Percentiles rank a stretch among this genome's conserved stretches.
These are phyloP conservation scores for Percopsis transmontana DNA, from an alignment of 2,113 vertebrate species.

Conservation along the genomic window DNA sequence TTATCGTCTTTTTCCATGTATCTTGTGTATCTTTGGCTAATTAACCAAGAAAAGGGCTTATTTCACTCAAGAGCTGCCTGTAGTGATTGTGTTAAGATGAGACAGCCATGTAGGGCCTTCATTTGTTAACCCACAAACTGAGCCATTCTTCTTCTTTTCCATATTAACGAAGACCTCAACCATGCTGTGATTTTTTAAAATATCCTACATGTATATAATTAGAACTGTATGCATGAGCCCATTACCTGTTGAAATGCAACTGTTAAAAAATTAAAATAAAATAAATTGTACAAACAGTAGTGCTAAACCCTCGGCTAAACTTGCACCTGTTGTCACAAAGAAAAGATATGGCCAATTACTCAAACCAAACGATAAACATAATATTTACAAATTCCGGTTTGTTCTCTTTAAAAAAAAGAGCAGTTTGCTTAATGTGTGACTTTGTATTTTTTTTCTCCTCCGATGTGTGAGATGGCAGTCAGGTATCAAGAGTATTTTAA, in stretches of 20 bases:
- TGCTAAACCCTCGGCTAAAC: constrained; percentile 60
- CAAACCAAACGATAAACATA: constrained; percentile 80
- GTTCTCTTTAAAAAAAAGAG: constrained; percentile 78
- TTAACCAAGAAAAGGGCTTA: constrained; percentile 55
- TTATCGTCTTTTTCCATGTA: constrained; percentile 25
- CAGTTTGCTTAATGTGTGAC: constrained; percentile 71
- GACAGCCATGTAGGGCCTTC: constrained; percentile 25
- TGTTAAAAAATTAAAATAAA: constrained; percentile 53
- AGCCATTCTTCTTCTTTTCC: constrained; percentile 39
- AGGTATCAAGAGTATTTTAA: constrained; percentile 51
- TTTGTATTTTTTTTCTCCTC: constrained; percentile 55
- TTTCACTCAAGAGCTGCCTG: not conserved
- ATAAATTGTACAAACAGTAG: constrained; percentile 45
- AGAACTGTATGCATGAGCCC: constrained; percentile 40
- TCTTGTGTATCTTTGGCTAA: constrained; percentile 59
- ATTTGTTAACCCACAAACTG: constrained; percentile 45
- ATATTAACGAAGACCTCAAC: constrained; percentile 34
- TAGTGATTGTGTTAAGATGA: constrained; percentile 15
- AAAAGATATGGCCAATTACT: constrained; percentile 72
- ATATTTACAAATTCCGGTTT: constrained; percentile 84
- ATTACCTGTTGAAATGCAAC: constrained; percentile 44
- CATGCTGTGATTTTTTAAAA: constrained; percentile 32
- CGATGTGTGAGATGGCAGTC: constrained; percentile 65
- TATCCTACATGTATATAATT: constrained; percentile 19
- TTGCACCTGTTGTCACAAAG: constrained; percentile 81